phyloP scores from a whole-genome alignment of 2,797 vertebrate genomes.

The Graptemys geographica region DNA sequence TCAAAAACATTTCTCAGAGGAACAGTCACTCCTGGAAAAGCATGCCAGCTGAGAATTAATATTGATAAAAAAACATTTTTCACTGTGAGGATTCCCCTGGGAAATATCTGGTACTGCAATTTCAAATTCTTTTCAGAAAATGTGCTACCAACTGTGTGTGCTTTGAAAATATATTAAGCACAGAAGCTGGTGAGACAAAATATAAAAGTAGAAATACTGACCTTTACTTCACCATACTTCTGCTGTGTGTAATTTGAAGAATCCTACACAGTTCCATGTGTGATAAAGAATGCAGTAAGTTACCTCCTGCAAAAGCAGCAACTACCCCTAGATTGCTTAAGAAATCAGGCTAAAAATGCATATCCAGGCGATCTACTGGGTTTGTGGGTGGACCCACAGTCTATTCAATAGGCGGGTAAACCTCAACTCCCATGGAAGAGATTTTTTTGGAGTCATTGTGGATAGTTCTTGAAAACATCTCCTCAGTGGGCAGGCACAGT shows the following conservation, averaged over 20 bases:
- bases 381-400: neutral
- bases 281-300: neutral
- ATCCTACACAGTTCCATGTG: neutral
- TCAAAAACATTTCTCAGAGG: neutral
- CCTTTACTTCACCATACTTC: neutral
- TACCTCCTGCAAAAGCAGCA: neutral
- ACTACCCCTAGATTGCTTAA: neutral
- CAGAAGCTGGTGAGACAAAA: neutral
- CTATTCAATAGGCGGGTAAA: neutral
- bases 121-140: slow-evolving; percentile 27
- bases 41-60: slow-evolving; percentile 25
- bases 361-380: neutral
- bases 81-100: neutral
- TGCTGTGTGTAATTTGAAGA: neutral
- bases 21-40: slow-evolving; percentile 8
- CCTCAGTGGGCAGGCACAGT: too few species aligned
- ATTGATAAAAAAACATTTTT: slow-evolving; percentile 21
- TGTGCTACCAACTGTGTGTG: neutral
- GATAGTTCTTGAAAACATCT: too few species aligned
- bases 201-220: neutral
- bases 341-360: neutral
- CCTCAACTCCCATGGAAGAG: neutral
- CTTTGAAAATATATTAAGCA: slow-evolving; percentile 20
- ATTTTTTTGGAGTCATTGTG: too few species aligned
- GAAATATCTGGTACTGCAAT: neutral